Conservation (phyloP, 2,888 invertebrate species). For the Camponotus fellah region DNA sequence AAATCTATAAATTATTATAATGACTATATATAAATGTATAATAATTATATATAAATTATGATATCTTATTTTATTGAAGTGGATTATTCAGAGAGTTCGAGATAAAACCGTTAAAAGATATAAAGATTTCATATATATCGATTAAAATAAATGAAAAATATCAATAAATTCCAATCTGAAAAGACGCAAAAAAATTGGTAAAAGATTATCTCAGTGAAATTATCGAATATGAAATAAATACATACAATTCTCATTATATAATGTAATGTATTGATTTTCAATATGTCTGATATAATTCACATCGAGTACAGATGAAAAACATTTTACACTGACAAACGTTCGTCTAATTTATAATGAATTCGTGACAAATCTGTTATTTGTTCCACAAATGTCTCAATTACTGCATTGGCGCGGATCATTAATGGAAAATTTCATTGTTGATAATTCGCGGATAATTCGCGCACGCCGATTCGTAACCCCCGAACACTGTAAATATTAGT, state of each 20-base stretch:
- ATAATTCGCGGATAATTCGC: slow-evolving; percentile 40
- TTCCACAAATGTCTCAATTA: neutral
- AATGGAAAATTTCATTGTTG: slow-evolving; percentile 43
- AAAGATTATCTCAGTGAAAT: neutral
- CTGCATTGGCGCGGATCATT: slow-evolving; percentile 3
- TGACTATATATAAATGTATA: no score
- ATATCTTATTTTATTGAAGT: neutral
- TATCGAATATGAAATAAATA: neutral
- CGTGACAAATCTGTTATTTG: neutral
- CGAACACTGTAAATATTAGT: slow-evolving; percentile 58
- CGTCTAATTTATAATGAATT: slow-evolving; percentile 16
- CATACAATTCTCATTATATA: neutral
- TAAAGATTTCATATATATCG: neutral
- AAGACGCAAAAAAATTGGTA: neutral
- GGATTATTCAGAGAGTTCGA: neutral
- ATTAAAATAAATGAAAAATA: neutral
- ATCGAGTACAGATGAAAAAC: neutral
- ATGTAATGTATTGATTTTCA: neutral
- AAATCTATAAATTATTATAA: no score
- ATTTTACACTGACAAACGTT: neutral
- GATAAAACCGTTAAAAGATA: neutral
- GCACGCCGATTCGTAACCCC: slow-evolving; percentile 1
- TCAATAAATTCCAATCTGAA: neutral
- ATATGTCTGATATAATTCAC: neutral
- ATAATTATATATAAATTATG: neutral